Conservation (phyloP, 53 echinoderm and acorn worm genomes). For the Antedon mediterranea region DNA sequence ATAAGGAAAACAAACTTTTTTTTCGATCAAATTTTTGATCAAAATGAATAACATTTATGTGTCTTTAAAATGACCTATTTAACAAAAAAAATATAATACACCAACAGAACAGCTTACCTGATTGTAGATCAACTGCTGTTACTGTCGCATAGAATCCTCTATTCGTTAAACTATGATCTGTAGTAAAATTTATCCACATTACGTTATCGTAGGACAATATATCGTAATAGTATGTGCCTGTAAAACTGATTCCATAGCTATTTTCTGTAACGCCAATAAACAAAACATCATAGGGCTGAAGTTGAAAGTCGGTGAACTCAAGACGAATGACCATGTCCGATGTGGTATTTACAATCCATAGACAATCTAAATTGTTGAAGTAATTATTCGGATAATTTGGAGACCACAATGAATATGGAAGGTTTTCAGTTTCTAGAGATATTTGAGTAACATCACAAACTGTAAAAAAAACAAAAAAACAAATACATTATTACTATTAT, state of each 20-base stretch:
- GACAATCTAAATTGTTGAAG: constrained; percentile 13
- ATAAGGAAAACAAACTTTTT: too few relatives aligned
- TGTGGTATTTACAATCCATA: constrained; percentile 12
- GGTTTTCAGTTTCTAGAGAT: too few relatives aligned
- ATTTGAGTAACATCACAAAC: too few relatives aligned
- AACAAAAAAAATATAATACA: too few relatives aligned
- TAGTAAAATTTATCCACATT: constrained; percentile 14
- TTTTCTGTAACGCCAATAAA: too few relatives aligned
- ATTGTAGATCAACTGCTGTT: constrained; percentile 1
- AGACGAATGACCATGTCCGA: constrained; percentile 17
- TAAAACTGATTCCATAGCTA: background rate
- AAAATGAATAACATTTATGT: too few relatives aligned
- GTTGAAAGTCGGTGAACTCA: constrained; percentile 25
- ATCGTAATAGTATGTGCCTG: background rate
- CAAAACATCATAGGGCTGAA: constrained; percentile 22
- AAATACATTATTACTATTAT: too few relatives aligned
- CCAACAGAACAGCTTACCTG: too few relatives aligned
- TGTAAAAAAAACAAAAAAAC: too few relatives aligned
- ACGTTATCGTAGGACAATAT: constrained; percentile 7
- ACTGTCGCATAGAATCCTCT: constrained; percentile 27
- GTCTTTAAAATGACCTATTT: too few relatives aligned
- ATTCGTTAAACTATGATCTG: constrained; percentile 21
- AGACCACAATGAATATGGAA: constrained; percentile 9
- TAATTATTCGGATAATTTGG: constrained; percentile 39
- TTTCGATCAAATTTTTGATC: too few relatives aligned